Evolutionary conservation across 1,140 invertebrate species (phyloP).

Genomic region (Lucilia sericata): DNA sequence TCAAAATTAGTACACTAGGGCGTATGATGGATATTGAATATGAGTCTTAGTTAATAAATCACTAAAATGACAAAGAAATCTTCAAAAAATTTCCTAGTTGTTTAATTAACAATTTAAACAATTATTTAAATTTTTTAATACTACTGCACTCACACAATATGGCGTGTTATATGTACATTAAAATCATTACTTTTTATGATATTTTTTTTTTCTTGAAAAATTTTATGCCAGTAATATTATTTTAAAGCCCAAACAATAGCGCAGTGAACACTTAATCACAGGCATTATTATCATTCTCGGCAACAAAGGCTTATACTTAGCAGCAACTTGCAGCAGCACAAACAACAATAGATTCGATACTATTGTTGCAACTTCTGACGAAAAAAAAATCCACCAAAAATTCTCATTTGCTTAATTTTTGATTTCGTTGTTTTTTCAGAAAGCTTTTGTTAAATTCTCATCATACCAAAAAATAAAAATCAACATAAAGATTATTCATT

Average conservation of each 20-base stretch:
- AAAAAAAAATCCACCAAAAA: neutral
- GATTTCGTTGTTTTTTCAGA: neutral
- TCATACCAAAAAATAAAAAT: neutral
- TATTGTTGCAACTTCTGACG: neutral
- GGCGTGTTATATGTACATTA: neutral
- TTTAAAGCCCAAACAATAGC: neutral
- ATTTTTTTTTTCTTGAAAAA: neutral
- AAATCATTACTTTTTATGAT: neutral
- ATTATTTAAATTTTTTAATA: too few species aligned
- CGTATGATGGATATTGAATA: too few species aligned
- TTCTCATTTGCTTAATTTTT: constrained; percentile 7
- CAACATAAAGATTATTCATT: constrained; percentile 1
- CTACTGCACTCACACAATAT: neutral
- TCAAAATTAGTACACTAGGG: too few species aligned
- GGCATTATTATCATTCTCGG: neutral
- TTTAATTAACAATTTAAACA: too few species aligned
- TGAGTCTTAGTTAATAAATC: too few species aligned
- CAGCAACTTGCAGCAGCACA: neutral
- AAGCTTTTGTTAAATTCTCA: neutral
- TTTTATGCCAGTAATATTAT: neutral
- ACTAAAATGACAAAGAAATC: too few species aligned
- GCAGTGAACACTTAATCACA: neutral
- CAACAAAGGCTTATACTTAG: neutral
- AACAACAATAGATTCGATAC: neutral
- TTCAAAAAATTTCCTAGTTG: too few species aligned